Evolutionary conservation across 2,797 vertebrate species (phyloP).

Genomic region (Lacerta viridis): DNA sequence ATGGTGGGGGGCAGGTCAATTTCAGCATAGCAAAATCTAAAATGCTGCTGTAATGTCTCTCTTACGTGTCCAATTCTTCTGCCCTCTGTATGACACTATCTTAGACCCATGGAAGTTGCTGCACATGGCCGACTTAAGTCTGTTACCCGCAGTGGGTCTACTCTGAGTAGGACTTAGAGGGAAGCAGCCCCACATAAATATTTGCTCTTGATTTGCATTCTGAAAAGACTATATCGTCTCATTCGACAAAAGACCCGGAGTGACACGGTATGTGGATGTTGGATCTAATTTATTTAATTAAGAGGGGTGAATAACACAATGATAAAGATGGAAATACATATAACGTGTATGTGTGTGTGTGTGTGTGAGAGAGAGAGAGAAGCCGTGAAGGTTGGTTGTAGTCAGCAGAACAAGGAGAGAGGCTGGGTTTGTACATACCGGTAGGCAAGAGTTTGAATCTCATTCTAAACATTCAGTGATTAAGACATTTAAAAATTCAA

Average conservation of each 20-base stretch:
- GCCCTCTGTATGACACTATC: no score
- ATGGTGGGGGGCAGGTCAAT: no score
- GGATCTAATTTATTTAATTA: conserved; percentile 80
- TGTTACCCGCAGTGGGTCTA: no score
- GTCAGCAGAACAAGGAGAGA: no score
- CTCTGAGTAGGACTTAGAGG: no score
- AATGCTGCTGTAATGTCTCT: no score
- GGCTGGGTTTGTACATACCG: background rate
- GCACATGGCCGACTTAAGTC: no score
- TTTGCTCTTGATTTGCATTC: background rate
- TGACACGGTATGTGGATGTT: conserved; percentile 29
- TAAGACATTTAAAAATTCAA: background rate
- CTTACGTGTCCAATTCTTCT: no score
- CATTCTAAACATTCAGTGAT: background rate
- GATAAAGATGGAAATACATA: conserved; percentile 41
- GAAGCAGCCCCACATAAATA: no score
- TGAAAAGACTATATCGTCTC: background rate
- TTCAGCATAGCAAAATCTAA: no score
- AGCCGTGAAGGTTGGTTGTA: conserved; percentile 76
- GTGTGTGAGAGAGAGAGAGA: no score
- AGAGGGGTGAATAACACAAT: conserved; percentile 55
- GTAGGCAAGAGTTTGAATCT: background rate
- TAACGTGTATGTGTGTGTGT: background rate
- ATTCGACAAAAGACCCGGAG: background rate
- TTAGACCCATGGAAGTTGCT: no score